Evolutionary conservation across 2,888 invertebrate species (phyloP), one percentile per base, ranked within the genome.

Genomic region (Cheilosia vernalis): DNA sequence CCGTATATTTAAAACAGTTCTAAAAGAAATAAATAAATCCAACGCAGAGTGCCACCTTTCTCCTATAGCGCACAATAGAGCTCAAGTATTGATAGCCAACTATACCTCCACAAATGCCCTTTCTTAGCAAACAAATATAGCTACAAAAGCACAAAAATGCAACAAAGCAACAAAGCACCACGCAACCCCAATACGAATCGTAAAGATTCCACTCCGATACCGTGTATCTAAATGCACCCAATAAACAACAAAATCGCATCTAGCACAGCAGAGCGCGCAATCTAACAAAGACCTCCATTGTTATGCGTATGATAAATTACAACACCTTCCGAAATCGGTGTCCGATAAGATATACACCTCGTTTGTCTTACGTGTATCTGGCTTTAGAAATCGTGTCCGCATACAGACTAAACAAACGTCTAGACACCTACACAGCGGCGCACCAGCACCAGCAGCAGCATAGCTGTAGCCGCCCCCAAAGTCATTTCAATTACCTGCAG

Each of bases 401-500:
- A 64, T 69, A 47, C 17, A 40, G 67, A 47, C 72, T 53, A 61
- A 80, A 74, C 49, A 80, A 63, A 63, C 60, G 79, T 84, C 80
- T 74, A 84, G 84, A 80, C 80, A 55, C 80, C 84, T 70, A 80
- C 84, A 40, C 49, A n/a, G n/a, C 42, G n/a, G n/a, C n/a, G 42
- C 37, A 55, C 24, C 61, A 53, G 24, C 24, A 24, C 19, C 44
- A 63, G 56, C 63, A 61, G 44, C 44, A 7, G 2, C 2, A 42
- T 21, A 5, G 40, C 63, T 17, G 30, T 30, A 24, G 30, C 53
- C 58, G 33, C 51, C 69, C 51, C 66, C 83, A 79, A 84, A 84
- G 79, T 79, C 84, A 84, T 79, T 84, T 74, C 80, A 80, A 80
- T 80, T 80, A 80, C 67, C 49, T 79, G 72, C 72, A 15, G 55